Evolutionary conservation across 2,113 vertebrate species (phyloP), one percentile per base, ranked within the genome.

Genomic region (Monarcha castaneiventris): DNA sequence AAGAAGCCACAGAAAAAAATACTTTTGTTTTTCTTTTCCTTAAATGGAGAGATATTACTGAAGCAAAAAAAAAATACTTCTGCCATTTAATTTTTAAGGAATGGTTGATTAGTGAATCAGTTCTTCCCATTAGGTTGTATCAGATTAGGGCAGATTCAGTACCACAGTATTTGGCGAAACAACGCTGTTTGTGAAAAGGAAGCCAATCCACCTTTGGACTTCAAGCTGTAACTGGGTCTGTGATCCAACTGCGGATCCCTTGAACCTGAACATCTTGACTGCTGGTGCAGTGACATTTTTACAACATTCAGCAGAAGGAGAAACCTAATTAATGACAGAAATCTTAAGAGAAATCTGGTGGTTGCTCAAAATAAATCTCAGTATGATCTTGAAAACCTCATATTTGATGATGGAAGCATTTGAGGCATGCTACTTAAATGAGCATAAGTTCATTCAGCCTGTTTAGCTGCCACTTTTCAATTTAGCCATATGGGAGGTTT

Each of bases 401-500:
- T 85, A 26, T 80, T 87, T 94, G 35, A 82, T 59, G 78, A 55
- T 61, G 73, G 91, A 89, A 92, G 54, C 58, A 72, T 79, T 86
- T 84, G 48, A 73, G 84, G 55, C 19, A 52, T 5, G 14, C 44
- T 69, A 54, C 48, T 95, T 94, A 91, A 86, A 93, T 76, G 43
- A 67, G 64, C 84, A 80, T 51, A 84, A 46, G 37, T 90, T 97
- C 90, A 77, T 93, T 75, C 86, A 90, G 55, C 61, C 43, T 94
- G 43, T 77, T 84, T 95, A 94, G 49, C 74, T 97, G 87, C 37
- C 74, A 95, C 93, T 84, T 95, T 97, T 96, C 89, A 91, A 67
- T 92, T 95, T 90, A 95, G 69, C 93, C 94, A 95, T 95, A 95
- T 84, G 90, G 85, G 83, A 93, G 71, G 49, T 93, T 97, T 97